These are phyloP conservation scores for Petrophora chlorosata DNA, from an alignment of 2,888 invertebrate species.

Conservation along the genomic window DNA sequence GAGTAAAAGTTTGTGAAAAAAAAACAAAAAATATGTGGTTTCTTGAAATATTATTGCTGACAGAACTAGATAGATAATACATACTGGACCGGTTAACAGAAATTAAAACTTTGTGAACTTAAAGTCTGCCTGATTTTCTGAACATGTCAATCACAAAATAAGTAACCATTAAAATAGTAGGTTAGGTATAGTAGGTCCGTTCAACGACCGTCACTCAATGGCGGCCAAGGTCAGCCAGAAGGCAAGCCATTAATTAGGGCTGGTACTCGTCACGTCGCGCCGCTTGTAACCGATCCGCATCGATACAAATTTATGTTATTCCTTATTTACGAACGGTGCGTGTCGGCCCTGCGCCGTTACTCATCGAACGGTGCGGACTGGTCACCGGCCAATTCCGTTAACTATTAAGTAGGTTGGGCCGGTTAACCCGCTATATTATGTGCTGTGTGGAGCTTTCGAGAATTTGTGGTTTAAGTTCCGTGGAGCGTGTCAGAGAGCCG, in stretches of 20 bases:
- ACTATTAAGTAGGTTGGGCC: constrained; percentile 30
- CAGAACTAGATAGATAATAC: no score
- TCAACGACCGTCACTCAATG: no score
- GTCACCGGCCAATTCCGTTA: constrained; percentile 29
- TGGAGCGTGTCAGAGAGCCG: constrained; percentile 7
- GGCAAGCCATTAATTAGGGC: constrained; percentile 22
- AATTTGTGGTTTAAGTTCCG: constrained; percentile 20
- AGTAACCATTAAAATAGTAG: no score
- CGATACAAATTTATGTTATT: constrained; percentile 21
- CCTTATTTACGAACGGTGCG: constrained; percentile 19
- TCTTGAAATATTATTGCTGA: no score
- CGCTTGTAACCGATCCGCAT: constrained; percentile 3
- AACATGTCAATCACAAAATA: no score
- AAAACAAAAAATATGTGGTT: no score
- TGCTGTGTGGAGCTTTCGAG: constrained; percentile 10
- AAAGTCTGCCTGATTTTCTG: no score
- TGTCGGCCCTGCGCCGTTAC: constrained; percentile 16
- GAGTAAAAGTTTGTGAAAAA: no score
- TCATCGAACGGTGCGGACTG: constrained; percentile 28
- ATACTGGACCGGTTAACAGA: no score
- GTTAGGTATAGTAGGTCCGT: no score
- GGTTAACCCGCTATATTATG: constrained; percentile 19
- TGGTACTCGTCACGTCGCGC: constrained; percentile 8
- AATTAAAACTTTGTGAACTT: no score
- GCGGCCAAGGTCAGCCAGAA: neutral